Percentiles rank a stretch among this genome's conserved stretches.
phyloP scores from a whole-genome alignment of 1,140 invertebrate genomes.

The honey bee (Apis mellifera) region DNA sequence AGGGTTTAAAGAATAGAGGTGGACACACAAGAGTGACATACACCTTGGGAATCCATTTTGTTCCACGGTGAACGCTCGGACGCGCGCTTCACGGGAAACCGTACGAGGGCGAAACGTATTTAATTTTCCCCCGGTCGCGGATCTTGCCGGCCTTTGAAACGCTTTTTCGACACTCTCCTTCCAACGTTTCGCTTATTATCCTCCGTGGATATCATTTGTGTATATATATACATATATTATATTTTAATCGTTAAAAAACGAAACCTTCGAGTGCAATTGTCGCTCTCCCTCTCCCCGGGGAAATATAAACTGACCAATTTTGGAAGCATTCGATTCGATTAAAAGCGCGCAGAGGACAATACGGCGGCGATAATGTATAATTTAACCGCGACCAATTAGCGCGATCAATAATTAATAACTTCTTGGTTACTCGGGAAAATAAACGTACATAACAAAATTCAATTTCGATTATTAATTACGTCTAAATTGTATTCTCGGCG shows the following conservation, averaged over 20 bases:
- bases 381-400: background rate
- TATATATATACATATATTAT: no score
- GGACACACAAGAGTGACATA: slow-evolving; percentile 63
- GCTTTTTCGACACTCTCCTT: background rate
- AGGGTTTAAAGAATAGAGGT: slow-evolving; percentile 59
- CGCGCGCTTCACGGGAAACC: background rate
- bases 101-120: background rate
- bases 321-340: slow-evolving; percentile 5
- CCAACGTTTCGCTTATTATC: background rate
- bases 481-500: background rate
- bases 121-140: background rate
- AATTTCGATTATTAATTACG: background rate
- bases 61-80: background rate
- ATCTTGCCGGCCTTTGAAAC: background rate
- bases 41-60: slow-evolving; percentile 57
- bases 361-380: background rate
- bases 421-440: background rate
- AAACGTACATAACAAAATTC: background rate
- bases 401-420: background rate
- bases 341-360: background rate
- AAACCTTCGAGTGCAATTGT: no score
- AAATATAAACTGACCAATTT: slow-evolving; percentile 60
- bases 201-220: no score
- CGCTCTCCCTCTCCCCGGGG: background rate
- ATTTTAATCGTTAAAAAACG: no score